Evolutionary conservation across 2,888 invertebrate genomes (phyloP).

Genomic region (Cheilosia soror): DNA sequence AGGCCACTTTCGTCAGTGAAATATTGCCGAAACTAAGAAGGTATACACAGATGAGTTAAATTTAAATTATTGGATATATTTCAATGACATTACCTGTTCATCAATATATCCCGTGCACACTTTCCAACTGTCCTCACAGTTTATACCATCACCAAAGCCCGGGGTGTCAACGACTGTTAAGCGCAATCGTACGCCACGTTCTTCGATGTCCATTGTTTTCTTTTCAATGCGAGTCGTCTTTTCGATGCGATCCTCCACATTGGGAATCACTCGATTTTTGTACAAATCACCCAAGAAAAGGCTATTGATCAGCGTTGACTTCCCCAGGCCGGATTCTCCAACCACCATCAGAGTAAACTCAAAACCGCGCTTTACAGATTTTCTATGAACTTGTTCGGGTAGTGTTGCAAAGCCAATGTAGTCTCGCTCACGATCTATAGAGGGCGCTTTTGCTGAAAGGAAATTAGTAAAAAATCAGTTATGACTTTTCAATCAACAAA

Average conservation of each 20-base stretch:
- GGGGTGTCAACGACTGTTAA: slow-evolving; percentile 97
- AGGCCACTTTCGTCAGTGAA: slow-evolving; percentile 97
- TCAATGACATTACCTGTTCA: slow-evolving; percentile 86
- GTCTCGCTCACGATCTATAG: slow-evolving; percentile 87
- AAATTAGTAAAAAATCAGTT: not conserved
- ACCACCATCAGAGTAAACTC: slow-evolving; percentile 99
- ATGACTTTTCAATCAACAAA: not conserved
- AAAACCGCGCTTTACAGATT: slow-evolving; percentile 97
- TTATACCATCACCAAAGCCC: slow-evolving; percentile 96
- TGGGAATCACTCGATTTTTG: slow-evolving; percentile 90
- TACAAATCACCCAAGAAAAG: slow-evolving; percentile 97
- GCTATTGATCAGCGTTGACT: slow-evolving; percentile 97
- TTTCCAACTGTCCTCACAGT: slow-evolving; percentile 97
- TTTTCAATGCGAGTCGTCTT: slow-evolving; percentile 90
- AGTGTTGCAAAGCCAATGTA: slow-evolving; percentile 98
- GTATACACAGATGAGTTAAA: not conserved
- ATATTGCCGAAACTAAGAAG: slow-evolving; percentile 87
- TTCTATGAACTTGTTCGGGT: slow-evolving; percentile 97
- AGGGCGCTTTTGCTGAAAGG: slow-evolving; percentile 82
- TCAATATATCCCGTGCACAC: slow-evolving; percentile 96
- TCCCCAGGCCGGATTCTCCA: slow-evolving; percentile 96
- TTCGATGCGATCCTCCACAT: slow-evolving; percentile 86
- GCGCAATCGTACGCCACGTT: slow-evolving; percentile 94
- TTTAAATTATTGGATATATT: not conserved
- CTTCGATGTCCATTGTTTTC: slow-evolving; percentile 97